Conservation (phyloP, 2,888 invertebrate genomes). For the Rhamnusium bicolor region DNA sequence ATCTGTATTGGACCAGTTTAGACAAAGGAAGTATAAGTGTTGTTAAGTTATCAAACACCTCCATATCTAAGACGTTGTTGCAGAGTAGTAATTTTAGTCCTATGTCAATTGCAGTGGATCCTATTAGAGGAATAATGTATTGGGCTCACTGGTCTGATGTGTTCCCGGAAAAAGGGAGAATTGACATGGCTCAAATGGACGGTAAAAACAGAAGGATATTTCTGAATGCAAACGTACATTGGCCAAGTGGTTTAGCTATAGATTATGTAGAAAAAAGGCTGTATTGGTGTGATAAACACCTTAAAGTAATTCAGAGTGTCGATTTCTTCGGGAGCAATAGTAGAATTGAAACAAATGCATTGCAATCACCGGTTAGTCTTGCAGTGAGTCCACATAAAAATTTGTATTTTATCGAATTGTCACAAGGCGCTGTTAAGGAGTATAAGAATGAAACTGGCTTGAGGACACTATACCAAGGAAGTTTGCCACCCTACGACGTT, state of each 20-base stretch:
- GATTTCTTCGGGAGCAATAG: conserved; percentile 74
- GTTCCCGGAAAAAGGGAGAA: conserved; percentile 72
- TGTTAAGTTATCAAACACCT: conserved; percentile 76
- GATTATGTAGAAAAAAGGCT: conserved; percentile 74
- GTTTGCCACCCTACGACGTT: conserved; percentile 79
- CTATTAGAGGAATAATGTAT: conserved; percentile 81
- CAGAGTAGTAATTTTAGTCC: conserved; percentile 75
- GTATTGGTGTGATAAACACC: conserved; percentile 83
- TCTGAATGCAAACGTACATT: conserved; percentile 74
- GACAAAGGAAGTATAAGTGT: conserved; percentile 80
- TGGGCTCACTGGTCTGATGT: conserved; percentile 82
- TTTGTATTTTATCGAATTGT: conserved; percentile 82
- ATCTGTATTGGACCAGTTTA: conserved; percentile 90
- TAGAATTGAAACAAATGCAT: conserved; percentile 70
- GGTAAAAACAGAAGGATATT: conserved; percentile 74
- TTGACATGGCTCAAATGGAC: conserved; percentile 84
- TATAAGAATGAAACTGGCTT: conserved; percentile 70
- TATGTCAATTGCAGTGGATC: conserved; percentile 77
- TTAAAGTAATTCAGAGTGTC: conserved; percentile 80
- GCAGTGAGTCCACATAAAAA: conserved; percentile 70
- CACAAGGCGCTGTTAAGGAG: conserved; percentile 75
- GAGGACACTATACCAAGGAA: conserved; percentile 74
- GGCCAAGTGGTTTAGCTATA: conserved; percentile 86
- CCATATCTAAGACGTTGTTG: conserved; percentile 74
- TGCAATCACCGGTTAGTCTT: conserved; percentile 71